Evolutionary conservation across 2,888 invertebrate genomes (phyloP), one percentile per base, ranked within the genome.

Genomic region (Nematopogon swammerdamellus): DNA sequence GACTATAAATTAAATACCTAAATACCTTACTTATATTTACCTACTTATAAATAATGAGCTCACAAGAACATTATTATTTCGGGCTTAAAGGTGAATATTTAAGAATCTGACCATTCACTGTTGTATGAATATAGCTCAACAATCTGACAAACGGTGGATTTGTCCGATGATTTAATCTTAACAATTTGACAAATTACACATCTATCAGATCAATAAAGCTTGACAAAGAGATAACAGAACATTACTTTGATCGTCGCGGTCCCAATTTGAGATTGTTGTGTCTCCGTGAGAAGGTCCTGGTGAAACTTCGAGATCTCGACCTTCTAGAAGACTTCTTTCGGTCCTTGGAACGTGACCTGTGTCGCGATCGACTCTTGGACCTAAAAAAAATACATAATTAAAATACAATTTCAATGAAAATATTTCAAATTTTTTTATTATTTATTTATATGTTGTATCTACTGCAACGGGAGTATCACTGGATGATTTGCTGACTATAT

Each of bases 251-350:
- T 3, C 14, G 8, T 5, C 44, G 20, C 8, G 45, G 44, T 45
- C 36, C 18, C 18, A 36, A 47, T 18, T 25, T 43, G 10, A 16
- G 19, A 25, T 47, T 18, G 16, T 49, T 42, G 48, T n/a, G 19
- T 5, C 19, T 17, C 14, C 30, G 42, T n/a, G 10, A 18, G 29
- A 18, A 11, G 59, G 57, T 0, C 64, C 57, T 1, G 60, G 56
- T 8, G 36, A 8, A 14, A 0, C 65, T 63, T 1, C 65, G 58
- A 1, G 64, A 72, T 10, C 77, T 65, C 0, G 65, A 59, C 19
- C 11, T 50, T 55, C 61, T 58, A 29, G 63, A 61, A 18, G 54
- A 52, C 47, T 52, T 53, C 17, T 52, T 52, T 11, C 64, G 58
- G 1, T 56, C 51, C 59, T 58, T 52, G 4, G 65, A 64, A 11